These are phyloP conservation scores for Sebastes fasciatus DNA, from an alignment of 2,113 vertebrate species.

Conservation along the genomic window DNA sequence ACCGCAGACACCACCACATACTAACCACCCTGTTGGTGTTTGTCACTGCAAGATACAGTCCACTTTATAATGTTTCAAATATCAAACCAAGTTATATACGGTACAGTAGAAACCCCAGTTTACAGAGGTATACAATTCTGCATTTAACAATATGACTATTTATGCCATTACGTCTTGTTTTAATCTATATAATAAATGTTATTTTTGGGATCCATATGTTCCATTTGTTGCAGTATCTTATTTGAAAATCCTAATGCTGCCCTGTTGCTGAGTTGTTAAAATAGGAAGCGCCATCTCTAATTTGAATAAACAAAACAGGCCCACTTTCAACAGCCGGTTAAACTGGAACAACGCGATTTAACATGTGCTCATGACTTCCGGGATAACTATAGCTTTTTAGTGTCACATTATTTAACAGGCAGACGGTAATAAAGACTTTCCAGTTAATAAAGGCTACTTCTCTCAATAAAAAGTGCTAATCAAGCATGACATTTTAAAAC, in stretches of 20 bases:
- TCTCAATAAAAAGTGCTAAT: not conserved
- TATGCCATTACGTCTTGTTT: not conserved
- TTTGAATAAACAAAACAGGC: constrained; percentile 73
- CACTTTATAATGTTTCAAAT: not conserved
- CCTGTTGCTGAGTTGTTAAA: not conserved
- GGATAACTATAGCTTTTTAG: not conserved
- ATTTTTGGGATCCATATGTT: not conserved
- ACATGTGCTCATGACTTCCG: not conserved
- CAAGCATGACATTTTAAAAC: not conserved
- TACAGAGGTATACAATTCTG: not conserved
- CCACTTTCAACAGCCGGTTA: not conserved
- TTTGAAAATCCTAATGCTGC: not conserved
- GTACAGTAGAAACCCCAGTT: not conserved
- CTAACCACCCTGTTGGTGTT: not conserved
- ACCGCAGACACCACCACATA: not conserved
- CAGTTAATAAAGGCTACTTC: not conserved
- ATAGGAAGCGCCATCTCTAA: not conserved
- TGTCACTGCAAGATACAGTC: not conserved
- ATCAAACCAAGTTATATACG: not conserved
- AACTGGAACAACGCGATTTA: not conserved
- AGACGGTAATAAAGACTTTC: not conserved
- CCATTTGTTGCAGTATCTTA: not conserved
- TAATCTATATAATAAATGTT: not conserved
- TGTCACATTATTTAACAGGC: not conserved
- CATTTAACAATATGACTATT: not conserved